phyloP scores from a whole-genome alignment of 1,140 invertebrate genomes.

The Procambarus virginalis region DNA sequence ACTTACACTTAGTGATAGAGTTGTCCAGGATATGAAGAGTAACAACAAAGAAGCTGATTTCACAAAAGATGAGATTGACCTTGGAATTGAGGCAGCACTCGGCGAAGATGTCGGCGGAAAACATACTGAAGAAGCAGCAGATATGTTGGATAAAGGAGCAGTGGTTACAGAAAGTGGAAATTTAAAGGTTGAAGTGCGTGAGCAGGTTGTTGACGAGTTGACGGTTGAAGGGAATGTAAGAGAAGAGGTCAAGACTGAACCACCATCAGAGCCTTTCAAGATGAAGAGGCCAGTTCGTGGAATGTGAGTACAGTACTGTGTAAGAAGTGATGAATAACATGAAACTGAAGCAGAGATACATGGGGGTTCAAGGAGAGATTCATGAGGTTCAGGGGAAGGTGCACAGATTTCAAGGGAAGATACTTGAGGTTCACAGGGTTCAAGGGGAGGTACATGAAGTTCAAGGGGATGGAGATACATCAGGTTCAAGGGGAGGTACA shows the following conservation, averaged over 20 bases:
- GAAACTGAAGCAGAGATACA: too few relatives aligned
- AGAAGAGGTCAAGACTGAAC: slow-evolving; percentile 21
- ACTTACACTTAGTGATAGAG: slow-evolving; percentile 34
- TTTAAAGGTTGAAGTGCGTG: slow-evolving; percentile 5
- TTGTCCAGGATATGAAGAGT: neutral
- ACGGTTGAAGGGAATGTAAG: neutral
- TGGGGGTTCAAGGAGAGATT: too few relatives aligned
- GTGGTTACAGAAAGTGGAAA: neutral
- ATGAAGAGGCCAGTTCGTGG: slow-evolving; percentile 33
- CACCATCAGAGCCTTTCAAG: neutral
- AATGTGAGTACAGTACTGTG: slow-evolving; percentile 24
- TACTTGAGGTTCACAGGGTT: too few relatives aligned
- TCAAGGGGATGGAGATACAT: too few relatives aligned
- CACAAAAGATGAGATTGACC: slow-evolving; percentile 23
- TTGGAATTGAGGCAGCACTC: slow-evolving; percentile 16
- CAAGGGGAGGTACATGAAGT: too few relatives aligned
- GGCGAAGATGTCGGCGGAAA: slow-evolving; percentile 9
- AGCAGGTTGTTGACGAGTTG: slow-evolving; percentile 26
- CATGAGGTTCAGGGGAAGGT: too few relatives aligned
- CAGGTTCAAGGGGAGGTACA: too few relatives aligned
- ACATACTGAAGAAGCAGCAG: neutral
- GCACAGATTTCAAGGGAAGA: too few relatives aligned
- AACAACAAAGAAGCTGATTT: neutral
- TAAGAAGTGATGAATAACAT: too few relatives aligned
- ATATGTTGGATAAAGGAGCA: neutral